Evolutionary conservation across 2,888 invertebrate genomes (phyloP), one percentile per base, ranked within the genome.

Genomic region (Tortricodes alternella): DNA sequence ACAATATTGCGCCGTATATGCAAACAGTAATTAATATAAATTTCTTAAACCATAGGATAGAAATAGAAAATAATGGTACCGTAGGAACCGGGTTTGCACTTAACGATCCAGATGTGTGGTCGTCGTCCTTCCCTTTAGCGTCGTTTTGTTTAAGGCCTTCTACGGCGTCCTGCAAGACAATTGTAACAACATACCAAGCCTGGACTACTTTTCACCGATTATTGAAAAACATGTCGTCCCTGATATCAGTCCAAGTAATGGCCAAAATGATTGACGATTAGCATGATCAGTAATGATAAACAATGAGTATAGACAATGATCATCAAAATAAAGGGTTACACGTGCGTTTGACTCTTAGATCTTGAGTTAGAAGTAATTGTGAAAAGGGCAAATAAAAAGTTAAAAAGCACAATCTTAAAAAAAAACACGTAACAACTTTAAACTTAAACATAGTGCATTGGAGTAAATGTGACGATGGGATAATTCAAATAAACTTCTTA

Each of bases 161-260:
- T 71, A 82, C 80, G 55, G 80, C 79, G 66, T 83, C 87, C 89
- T 88, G 89, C 64, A 88, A 89, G 71, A 79, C 64, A 85, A 84
- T 80, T 71, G 66, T 71, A 78, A 78, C 64, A 74, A 83, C 78
- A 84, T 85, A 81, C 85, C 83, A 84, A 77, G 79, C 79, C 73
- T 66, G 74, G 76, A 69, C 60, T 62, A 58, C 62, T 38, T 38
- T 46, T 27, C n/a, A 16, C 37, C 29, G 32, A 38, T n/a, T 32
- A 11, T 37, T 29, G 18, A 18, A 44, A 35, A 19, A 32, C 44
- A 39, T 23, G 19, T 55, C 35, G 48, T 55, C 43, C 7, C 5
- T 21, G 39, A 27, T 35, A 55, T 41, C 11, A 43, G 21, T 48
- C 34, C 19, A 49, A 24, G 27, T 43, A 35, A 49, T 49, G 55